Percentiles rank a stretch among this genome's conserved stretches.
Conservation (phyloP, 1,140 invertebrate genomes). For the Drosophila setifemur region DNA sequence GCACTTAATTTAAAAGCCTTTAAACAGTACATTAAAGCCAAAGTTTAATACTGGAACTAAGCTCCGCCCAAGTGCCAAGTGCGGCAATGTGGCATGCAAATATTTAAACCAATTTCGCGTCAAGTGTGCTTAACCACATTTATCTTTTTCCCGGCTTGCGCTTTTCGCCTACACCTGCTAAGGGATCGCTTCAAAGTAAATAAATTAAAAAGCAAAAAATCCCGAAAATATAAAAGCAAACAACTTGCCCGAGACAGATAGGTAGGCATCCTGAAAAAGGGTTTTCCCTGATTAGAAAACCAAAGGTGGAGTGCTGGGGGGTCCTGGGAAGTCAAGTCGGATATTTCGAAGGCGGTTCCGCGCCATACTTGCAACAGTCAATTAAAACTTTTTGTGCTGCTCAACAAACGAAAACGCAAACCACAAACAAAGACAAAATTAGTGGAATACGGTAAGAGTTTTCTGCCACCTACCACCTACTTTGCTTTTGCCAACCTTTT, state of each 20-base stretch:
- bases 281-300: conserved; percentile 22
- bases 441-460: conserved; percentile 35
- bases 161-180: conserved; percentile 26
- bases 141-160: conserved; percentile 18
- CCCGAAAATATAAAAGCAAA: conserved; percentile 41
- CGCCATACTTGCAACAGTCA: conserved; percentile 65
- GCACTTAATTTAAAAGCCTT: conserved; percentile 18
- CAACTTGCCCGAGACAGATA: conserved; percentile 2
- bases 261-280: conserved; percentile 6
- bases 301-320: not conserved
- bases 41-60: not conserved
- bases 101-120: conserved; percentile 43
- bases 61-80: no score
- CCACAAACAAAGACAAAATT: conserved; percentile 77
- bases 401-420: conserved; percentile 54
- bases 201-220: conserved; percentile 53
- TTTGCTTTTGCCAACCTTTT: not conserved
- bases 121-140: conserved; percentile 23
- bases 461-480: not conserved
- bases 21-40: conserved; percentile 7
- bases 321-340: conserved; percentile 9
- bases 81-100: conserved; percentile 25
- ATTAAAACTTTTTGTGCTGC: conserved; percentile 69
- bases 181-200: conserved; percentile 37
- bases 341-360: conserved; percentile 22